These are phyloP conservation scores for Iphiclides podalirius DNA, from an alignment of 2,888 invertebrate genomes.

Conservation along the genomic window DNA sequence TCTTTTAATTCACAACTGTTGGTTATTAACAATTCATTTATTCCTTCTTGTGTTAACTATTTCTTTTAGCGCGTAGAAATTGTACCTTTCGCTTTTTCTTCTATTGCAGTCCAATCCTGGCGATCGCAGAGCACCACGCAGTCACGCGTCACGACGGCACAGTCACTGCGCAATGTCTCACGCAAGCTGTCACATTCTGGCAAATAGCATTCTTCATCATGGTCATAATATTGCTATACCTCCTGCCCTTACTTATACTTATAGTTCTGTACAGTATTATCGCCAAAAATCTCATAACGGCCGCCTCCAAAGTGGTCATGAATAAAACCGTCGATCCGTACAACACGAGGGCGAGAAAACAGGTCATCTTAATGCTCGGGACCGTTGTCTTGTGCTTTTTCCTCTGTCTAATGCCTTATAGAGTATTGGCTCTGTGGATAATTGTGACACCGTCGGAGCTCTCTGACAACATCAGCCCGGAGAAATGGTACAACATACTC, in stretches of 20 bases:
- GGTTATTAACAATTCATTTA: conserved; percentile 10
- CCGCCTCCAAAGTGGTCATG: conserved; percentile 83
- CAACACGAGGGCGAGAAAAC: conserved; percentile 85
- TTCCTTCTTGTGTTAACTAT: conserved; percentile 17
- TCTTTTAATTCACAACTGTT: neutral
- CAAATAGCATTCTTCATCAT: conserved; percentile 89
- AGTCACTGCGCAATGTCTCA: conserved; percentile 87
- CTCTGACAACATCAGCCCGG: conserved; percentile 84
- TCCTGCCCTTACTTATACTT: conserved; percentile 88
- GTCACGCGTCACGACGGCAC: conserved; percentile 85
- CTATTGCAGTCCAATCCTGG: conserved; percentile 88
- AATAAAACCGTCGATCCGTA: conserved; percentile 87
- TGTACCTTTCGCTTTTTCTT: conserved; percentile 47
- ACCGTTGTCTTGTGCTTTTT: conserved; percentile 94
- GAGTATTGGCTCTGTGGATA: conserved; percentile 90
- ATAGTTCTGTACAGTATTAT: conserved; percentile 91
- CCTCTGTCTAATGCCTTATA: conserved; percentile 92
- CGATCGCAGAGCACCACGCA: conserved; percentile 86
- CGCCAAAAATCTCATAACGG: conserved; percentile 89
- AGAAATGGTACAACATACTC: conserved; percentile 89
- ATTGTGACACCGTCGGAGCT: conserved; percentile 87
- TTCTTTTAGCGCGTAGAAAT: conserved; percentile 22
- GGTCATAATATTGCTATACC: conserved; percentile 89
- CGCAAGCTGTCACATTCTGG: conserved; percentile 87
- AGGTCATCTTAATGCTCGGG: conserved; percentile 92